Percentiles rank a stretch among this genome's conserved stretches.
Conservation (phyloP, 1,140 invertebrate species). For the Drepana arcuata region DNA sequence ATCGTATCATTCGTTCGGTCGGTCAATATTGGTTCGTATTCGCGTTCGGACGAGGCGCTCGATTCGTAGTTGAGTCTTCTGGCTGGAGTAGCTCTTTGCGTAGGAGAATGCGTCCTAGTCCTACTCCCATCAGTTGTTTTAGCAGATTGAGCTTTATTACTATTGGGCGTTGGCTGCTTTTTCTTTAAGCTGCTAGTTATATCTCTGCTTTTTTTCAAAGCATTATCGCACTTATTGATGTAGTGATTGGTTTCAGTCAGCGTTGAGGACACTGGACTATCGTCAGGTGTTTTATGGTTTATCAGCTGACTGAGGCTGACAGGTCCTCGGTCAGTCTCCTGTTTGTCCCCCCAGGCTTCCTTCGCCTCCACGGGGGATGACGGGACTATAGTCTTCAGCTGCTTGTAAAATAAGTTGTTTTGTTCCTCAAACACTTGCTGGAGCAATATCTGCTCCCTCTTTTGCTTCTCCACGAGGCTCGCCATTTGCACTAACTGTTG, state of each 20-base stretch:
- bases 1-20: slow-evolving; percentile 66
- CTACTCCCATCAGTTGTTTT: slow-evolving; percentile 18
- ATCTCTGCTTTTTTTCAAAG: slow-evolving; percentile 49
- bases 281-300: slow-evolving; percentile 31
- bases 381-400: slow-evolving; percentile 70
- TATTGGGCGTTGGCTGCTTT: slow-evolving; percentile 9
- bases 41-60: slow-evolving; percentile 38
- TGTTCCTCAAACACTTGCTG: slow-evolving; percentile 76
- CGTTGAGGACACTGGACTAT: slow-evolving; percentile 35
- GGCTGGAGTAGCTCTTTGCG: slow-evolving; percentile 23
- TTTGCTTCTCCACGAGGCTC: slow-evolving; percentile 72
- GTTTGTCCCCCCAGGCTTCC: slow-evolving; percentile 46
- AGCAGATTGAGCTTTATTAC: slow-evolving; percentile 17
- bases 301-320: slow-evolving; percentile 60
- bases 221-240: slow-evolving; percentile 43
- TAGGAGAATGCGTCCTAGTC: slow-evolving; percentile 36
- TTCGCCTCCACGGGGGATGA: slow-evolving; percentile 47
- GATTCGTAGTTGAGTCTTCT: slow-evolving; percentile 49
- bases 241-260: slow-evolving; percentile 53
- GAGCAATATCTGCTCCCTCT: slow-evolving; percentile 72
- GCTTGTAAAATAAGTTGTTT: slow-evolving; percentile 71
- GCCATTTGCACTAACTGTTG: slow-evolving; percentile 75
- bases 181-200: slow-evolving; percentile 40
- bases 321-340: slow-evolving; percentile 30
- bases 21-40: slow-evolving; percentile 51